A percentile compares a stretch with the other conserved stretches of the same genome.
Conservation (phyloP, 2,797 vertebrate genomes). For the Synanceia verrucosa region DNA sequence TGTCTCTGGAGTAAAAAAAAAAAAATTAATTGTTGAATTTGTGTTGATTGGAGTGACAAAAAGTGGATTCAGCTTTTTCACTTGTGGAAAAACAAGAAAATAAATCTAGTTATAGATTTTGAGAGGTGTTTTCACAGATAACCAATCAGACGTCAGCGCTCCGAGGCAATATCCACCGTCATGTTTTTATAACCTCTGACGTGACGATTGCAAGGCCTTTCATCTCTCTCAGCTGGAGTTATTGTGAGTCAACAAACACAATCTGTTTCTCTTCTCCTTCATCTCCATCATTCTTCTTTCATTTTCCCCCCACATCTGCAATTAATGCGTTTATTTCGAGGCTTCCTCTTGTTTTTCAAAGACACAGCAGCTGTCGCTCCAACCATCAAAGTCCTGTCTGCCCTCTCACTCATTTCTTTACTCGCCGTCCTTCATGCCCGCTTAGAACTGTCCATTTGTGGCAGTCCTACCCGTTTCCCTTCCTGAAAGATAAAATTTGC, state of each 20-base stretch:
- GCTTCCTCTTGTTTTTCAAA: conserved; percentile 72
- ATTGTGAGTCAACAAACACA: conserved; percentile 63
- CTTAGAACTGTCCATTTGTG: background rate
- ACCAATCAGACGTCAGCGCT: background rate
- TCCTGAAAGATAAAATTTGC: background rate
- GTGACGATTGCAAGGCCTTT: conserved; percentile 46
- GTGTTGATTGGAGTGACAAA: too few relatives aligned
- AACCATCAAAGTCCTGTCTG: conserved; percentile 67
- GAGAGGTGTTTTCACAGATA: background rate
- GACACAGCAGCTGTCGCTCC: conserved; percentile 68
- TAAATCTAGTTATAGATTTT: background rate
- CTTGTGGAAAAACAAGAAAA: background rate
- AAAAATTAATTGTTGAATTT: too few relatives aligned
- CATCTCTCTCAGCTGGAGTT: conserved; percentile 64
- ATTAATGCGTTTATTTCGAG: conserved; percentile 71
- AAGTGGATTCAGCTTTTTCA: too few relatives aligned
- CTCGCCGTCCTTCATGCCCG: conserved; percentile 5
- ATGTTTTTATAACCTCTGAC: conserved; percentile 42
- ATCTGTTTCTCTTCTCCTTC: conserved; percentile 62
- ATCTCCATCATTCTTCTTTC: conserved; percentile 51
- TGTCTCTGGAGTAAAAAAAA: conserved; percentile 8
- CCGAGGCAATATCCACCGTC: conserved; percentile 8
- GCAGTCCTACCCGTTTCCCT: background rate
- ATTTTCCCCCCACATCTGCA: conserved; percentile 52
- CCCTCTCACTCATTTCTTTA: conserved; percentile 26